Base-by-base conservation (phyloP, 2,797 vertebrate genomes). In the Zenarchopterus dispar region DNA sequence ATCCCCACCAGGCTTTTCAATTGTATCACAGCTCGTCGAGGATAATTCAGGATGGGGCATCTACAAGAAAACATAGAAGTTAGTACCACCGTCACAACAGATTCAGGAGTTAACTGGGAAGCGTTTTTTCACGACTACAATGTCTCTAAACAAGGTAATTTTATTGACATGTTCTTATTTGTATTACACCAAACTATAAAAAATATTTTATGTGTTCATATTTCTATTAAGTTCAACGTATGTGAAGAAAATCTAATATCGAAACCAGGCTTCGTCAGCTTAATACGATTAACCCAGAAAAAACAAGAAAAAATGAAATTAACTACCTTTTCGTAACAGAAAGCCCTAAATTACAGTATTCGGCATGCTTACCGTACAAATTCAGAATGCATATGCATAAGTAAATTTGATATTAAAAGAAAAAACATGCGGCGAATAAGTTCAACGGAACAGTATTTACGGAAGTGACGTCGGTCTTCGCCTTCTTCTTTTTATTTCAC, bases 381-480 rank as follows among this genome's bases (percentile, higher is more conserved):
- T 52, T 45, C 13, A 42, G 2, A 1, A 24, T 3, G 21, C n/a
- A 46, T 24, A 47, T 54, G 70, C 47, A 0, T 15, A 1, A 1
- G 11, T 8, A 33, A 56, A 48, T 39, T n/a, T 1, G 0, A n/a
- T 6, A 44, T 52, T 43, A 24, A 62, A 2, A 21, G 23, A 36
- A 51, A 2, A 18, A 3, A n/a, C n/a, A n/a, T n/a, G 23, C 36
- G 22, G 21, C 1, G 62, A 23, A 17, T 53, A 47, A 68, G 56
- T 36, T 22, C 60, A 23, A 13, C 2, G 0, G 15, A 21, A 7
- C 39, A 48, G 16, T 87, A 47, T 89, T 89, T 86, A 83, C 77
- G 85, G 90, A 90, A 80, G 36, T 87, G 55, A 81, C 70, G 44
- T 43, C 13, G 11, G 1, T 4, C 36, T 31, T 31, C 36, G 2